Percentiles rank a stretch among this genome's conserved stretches.
phyloP scores from a whole-genome alignment of 64 coral and sea anemone genomes.

The Dendronephthya gigantea region DNA sequence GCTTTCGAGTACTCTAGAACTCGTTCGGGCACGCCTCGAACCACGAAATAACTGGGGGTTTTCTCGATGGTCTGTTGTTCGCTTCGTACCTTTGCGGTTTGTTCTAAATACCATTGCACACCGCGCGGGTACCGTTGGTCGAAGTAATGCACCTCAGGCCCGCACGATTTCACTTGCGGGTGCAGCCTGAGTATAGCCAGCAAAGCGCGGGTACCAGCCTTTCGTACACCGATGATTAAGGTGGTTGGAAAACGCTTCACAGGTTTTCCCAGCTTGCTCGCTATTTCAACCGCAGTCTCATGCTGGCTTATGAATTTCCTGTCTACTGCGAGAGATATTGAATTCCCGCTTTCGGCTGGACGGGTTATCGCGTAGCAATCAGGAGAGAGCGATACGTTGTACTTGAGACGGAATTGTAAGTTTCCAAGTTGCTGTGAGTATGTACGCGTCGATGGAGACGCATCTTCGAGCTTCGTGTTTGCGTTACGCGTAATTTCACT shows the following conservation, averaged over 20 bases:
- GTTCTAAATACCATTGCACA: background rate
- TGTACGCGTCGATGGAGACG: background rate
- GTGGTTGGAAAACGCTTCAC: background rate
- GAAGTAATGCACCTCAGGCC: background rate
- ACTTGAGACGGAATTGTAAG: background rate
- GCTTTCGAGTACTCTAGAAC: background rate
- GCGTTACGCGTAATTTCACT: background rate
- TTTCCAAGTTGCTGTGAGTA: background rate
- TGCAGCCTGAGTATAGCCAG: background rate
- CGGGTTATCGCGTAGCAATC: background rate
- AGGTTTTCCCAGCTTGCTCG: background rate
- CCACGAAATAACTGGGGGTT: constrained; percentile 4
- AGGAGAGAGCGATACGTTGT: background rate
- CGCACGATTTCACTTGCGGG: constrained; percentile 1
- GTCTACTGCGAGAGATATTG: background rate
- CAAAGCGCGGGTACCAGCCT: background rate
- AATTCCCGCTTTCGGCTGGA: background rate
- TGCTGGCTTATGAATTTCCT: background rate
- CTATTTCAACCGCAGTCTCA: background rate
- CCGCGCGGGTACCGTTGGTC: background rate
- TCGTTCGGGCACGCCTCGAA: background rate
- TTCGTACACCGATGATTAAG: constrained; percentile 13
- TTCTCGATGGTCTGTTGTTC: constrained; percentile 1
- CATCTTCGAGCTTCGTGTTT: background rate
- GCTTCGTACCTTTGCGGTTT: background rate